Evolutionary conservation across 2,888 invertebrate genomes (phyloP), one percentile per base, ranked within the genome.

Genomic region (Blastobasis adustella): DNA sequence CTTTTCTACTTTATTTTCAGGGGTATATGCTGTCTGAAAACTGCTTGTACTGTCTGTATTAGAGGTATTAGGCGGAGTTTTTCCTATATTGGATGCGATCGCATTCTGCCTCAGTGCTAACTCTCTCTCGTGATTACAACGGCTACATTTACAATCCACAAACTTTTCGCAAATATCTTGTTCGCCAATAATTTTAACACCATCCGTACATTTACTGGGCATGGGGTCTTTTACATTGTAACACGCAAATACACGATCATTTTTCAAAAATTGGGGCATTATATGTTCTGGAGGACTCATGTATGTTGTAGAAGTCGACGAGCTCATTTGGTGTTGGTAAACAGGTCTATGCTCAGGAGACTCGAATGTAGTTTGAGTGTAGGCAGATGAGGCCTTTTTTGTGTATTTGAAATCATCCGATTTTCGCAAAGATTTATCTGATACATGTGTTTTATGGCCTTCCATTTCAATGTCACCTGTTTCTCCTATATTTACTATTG

Each of bases 271-370:
- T 55, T 69, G 69, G 0, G 88, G 88, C 51, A 84, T 58, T 8
- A 89, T 72, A 56, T 79, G 62, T 54, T 89, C 89, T 44, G 89
- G 89, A 5, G 89, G 89, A 56, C 89, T 89, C 87, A 89, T 80
- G 56, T 89, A 89, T 0, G 88, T 79, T 7, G 89, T 89, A 4
- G 89, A 89, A 9, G 87, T 86, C 2, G 89, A 87, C 9, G 89
- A 88, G 60, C 87, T 87, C 79, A 88, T 82, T n/a, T 10, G 42
- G 51, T 84, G 86, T 55, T 78, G 66, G 55, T 76, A 75, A 5
- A 73, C 61, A 5, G 85, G 85, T 58, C 76, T 73, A 42, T 70
- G 65, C 45, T 58, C 62, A 2, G 84, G 79, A 5, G 86, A 79
- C 52, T 63, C 72, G 10, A 71, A 62, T 4, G 73, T 69, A 6